These are phyloP conservation scores for Zingel zingel DNA, from an alignment of 2,113 vertebrate species.

Conservation along the genomic window DNA sequence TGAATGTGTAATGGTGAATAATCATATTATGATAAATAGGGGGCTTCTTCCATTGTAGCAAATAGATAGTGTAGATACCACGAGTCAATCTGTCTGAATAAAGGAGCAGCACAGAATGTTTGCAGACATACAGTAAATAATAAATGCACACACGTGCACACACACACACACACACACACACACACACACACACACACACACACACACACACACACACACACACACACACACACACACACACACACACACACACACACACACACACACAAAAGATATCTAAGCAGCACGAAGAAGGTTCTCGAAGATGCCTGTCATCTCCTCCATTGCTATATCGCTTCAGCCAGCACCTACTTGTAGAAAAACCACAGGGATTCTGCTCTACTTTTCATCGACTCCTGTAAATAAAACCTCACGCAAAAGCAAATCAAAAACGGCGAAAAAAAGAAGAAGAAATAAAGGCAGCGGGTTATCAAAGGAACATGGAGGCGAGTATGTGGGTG, in stretches of 20 bases:
- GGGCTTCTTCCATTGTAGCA: constrained; percentile 54
- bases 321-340: constrained; percentile 20
- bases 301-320: constrained; percentile 41
- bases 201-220: constrained; percentile 12
- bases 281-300: neutral
- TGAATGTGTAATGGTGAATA: constrained; percentile 72
- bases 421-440: constrained; percentile 27
- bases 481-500: constrained; percentile 4
- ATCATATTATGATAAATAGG: constrained; percentile 79
- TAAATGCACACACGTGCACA: constrained; percentile 9
- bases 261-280: constrained; percentile 21
- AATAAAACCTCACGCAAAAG: constrained; percentile 51
- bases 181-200: constrained; percentile 1
- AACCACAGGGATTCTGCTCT: constrained; percentile 46
- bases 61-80: constrained; percentile 64
- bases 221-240: neutral
- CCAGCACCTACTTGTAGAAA: constrained; percentile 12
- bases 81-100: constrained; percentile 70
- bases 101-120: constrained; percentile 21
- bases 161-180: constrained; percentile 12
- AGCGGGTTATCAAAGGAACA: constrained; percentile 34
- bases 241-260: constrained; percentile 2
- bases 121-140: constrained; percentile 45
- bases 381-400: constrained; percentile 49
- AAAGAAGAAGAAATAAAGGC: constrained; percentile 18